phyloP scores from a whole-genome alignment of 2,113 vertebrate species.

The Vulpes lagopus region DNA sequence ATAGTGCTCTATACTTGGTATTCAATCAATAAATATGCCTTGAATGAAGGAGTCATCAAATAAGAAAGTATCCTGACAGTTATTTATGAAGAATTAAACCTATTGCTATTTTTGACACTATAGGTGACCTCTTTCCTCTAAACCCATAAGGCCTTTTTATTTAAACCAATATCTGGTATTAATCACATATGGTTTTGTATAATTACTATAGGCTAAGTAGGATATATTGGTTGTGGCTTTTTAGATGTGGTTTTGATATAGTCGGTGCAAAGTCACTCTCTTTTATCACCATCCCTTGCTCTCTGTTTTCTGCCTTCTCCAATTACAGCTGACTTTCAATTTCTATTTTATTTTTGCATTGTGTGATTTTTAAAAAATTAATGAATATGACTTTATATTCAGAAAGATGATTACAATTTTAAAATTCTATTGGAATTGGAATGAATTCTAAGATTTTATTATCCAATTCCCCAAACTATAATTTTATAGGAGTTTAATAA shows the following conservation, averaged over 20 bases:
- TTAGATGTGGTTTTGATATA: neutral
- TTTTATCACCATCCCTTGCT: neutral
- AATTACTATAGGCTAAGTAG: neutral
- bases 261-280: neutral
- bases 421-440: slow-evolving; percentile 18
- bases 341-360: slow-evolving; percentile 45
- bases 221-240: neutral
- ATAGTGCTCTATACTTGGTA: neutral
- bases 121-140: neutral
- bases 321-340: slow-evolving; percentile 18
- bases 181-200: neutral
- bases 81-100: neutral
- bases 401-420: slow-evolving; percentile 45
- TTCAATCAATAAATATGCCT: neutral
- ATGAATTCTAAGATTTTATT: slow-evolving; percentile 25
- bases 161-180: neutral
- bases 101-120: neutral
- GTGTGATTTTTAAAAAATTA: slow-evolving; percentile 37
- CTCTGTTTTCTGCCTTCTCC: neutral
- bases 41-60: neutral
- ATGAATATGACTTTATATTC: slow-evolving; percentile 10
- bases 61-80: neutral
- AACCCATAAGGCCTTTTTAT: slow-evolving; percentile 2
- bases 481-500: slow-evolving; percentile 59
- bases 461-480: neutral